Base-by-base conservation (phyloP, 30 jellyfish, hydroid and myxozoan genomes). In the Aurelia sp. region DNA sequence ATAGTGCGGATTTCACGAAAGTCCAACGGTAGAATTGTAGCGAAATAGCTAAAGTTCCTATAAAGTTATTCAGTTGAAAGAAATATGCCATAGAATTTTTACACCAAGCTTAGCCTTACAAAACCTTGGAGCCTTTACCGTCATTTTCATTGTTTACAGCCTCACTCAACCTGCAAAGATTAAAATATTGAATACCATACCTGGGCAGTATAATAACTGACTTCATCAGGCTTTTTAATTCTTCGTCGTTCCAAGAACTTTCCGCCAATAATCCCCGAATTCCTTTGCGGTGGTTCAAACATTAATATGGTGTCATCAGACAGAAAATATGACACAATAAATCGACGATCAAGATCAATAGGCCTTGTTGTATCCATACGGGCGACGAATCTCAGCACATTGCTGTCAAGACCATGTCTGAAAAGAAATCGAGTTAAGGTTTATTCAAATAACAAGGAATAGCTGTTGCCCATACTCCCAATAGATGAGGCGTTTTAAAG, bases 241-340 rank as follows among this genome's bases (percentile, higher is more conserved):
- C 95, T 61, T 85, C 97, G 75, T 55, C 99, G 74, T 72, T 94
- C 99, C 74, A 94, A 84, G 69, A 94, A 94, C 58, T 94, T 89
- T 24, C 99, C 99, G 33, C 99, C 99, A 53, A 94, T 94, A 40
- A 94, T 84, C 38, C 99, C 99, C n/a, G 99, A 94, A 50, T 94
- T 94, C 41, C 99, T 78, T 41, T 94, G 99, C 7, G 99, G 95
- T 15, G 99, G 99, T 75, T 94, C 99, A 86, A 83, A 94, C 52
- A 94, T 96, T 60, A 88, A 74, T 58, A 94, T 84, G 52, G 97
- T 94, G 74, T 94, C 99, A 69, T 94, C 99, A 33, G 99, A 94
- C 68, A 94, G 71, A 81, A 94, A 94, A 67, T 84, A 94, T 3
- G 99, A 94, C 69, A 94, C 96, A 66, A 88, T 89, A 75, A 94